Base-by-base conservation (phyloP, 1,140 invertebrate species). In the Trachymyrmex cornetzi region DNA sequence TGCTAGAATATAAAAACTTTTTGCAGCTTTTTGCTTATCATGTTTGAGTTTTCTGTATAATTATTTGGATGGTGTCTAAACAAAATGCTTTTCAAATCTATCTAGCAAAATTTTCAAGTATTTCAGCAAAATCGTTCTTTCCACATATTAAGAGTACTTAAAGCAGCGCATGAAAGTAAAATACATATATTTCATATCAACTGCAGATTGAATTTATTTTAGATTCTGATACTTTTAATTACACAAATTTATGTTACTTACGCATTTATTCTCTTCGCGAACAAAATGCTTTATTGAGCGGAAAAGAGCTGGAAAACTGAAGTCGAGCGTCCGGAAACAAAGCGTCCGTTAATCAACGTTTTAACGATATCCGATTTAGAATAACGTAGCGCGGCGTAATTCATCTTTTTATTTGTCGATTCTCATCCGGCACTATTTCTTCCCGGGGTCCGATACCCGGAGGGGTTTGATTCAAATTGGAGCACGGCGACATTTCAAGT, bases 401-500 rank as follows among this genome's bases (percentile, higher is more conserved):
- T 82, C 67, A 82, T 48, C 53, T 48, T 82, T 82, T 74, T 74
- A 82, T 82, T 82, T 82, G 53, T 53, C 80, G 80, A 82, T 74
- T 74, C 80, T 74, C 79, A 59, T 81, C 53, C 66, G 38, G 50
- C 14, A 82, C 53, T 44, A 82, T 82, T 82, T 74, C 80, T 82
- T 82, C 12, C 27, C 24, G 30, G 80, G 22, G 34, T 59, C 57
- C 61, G 53, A 72, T 59, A 72, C 53, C 79, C 79, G 22, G 34
- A 2, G 55, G 53, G 53, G 67, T 22, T 82, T 82, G 38, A 82
- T 82, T 59, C 72, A 82, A 82, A 82, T 82, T 74, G 67, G 67
- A 82, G 53, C 22, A 75, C 57, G 74, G 53, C 55, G 86, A 77
- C 69, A 67, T 86, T 74, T 86, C 59, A 88, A 89, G 72, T 57